Evolutionary conservation across 1,140 invertebrate genomes (phyloP).

Genomic region (Nephotettix cincticeps): DNA sequence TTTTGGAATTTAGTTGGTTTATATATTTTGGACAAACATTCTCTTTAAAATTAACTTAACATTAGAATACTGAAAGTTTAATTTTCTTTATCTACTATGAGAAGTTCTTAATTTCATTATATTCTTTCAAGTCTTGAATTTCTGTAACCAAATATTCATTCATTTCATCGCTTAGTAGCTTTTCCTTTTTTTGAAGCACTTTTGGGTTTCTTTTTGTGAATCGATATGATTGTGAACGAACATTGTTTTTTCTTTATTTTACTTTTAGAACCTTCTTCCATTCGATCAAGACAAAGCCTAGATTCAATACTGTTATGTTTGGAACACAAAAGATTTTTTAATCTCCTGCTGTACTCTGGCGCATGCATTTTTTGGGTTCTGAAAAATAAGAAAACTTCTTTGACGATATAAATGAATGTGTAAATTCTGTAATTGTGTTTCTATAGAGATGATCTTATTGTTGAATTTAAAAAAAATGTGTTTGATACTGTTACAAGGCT

Average conservation of each 20-base stretch:
- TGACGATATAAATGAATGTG: too few relatives aligned
- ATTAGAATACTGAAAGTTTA: neutral
- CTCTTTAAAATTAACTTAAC: neutral
- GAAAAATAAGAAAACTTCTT: too few relatives aligned
- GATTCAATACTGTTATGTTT: neutral
- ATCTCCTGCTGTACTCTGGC: neutral
- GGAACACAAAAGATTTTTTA: neutral
- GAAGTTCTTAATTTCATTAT: neutral
- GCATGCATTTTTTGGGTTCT: neutral
- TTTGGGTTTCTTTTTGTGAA: conserved; percentile 7
- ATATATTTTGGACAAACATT: neutral
- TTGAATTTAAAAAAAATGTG: too few relatives aligned
- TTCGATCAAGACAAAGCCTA: neutral
- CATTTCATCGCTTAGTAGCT: neutral
- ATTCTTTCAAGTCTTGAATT: neutral
- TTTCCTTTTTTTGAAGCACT: neutral
- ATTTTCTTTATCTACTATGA: neutral
- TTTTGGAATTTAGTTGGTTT: too few relatives aligned
- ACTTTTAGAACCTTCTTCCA: neutral
- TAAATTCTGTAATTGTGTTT: too few relatives aligned
- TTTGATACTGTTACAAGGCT: too few relatives aligned
- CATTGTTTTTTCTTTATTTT: neutral
- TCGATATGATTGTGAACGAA: neutral
- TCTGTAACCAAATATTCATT: neutral
- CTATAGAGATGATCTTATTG: too few relatives aligned